Base-by-base conservation (phyloP, 2,888 invertebrate species). In the Tyria jacobaeae region DNA sequence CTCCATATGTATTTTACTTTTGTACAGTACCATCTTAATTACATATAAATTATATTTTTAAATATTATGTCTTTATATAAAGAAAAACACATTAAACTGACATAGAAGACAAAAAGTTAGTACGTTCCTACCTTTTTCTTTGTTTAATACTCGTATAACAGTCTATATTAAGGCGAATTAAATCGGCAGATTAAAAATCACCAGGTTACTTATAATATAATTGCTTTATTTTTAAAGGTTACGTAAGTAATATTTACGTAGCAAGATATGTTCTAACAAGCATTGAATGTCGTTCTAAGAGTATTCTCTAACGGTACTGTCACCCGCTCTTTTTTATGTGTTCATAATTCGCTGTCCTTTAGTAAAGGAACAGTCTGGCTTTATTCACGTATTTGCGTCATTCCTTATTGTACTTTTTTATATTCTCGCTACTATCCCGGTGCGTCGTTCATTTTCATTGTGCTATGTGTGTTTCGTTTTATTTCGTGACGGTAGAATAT, bases 401-500 rank as follows among this genome's bases (percentile, higher is more conserved):
- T 81, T 74, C 82, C 81, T 84, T 84, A 85, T 86, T 87, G 84
- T 86, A 81, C 84, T 84, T 87, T 84, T 78, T 86, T 86, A 86
- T 86, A 85, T 86, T 81, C 82, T 81, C 81, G 81, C 82, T 84
- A 82, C 84, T 81, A 77, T 76, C 72, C 75, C 73, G 75, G 75
- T 65, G 73, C 75, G 80, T 80, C 82, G 82, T 84, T 83, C 78
- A 71, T 78, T 75, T 78, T 78, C 80, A 75, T 74, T 64, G 70
- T 70, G 64, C 60, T 64, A 62, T 72, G 69, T 71, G 64, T 62
- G 51, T 57, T 73, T 57, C 34, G 64, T 64, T 61, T 51, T 68
- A 63, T 70, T 74, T 60, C 63, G 51, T 35, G 35, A 51, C 51
- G 21, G 24, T 7, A 24, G 35, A 44, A 21, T 21, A 21, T 17